Evolutionary conservation across 2,113 vertebrate species (phyloP), one percentile per base, ranked within the genome.

Genomic region (Cyprinodon tularosa): DNA sequence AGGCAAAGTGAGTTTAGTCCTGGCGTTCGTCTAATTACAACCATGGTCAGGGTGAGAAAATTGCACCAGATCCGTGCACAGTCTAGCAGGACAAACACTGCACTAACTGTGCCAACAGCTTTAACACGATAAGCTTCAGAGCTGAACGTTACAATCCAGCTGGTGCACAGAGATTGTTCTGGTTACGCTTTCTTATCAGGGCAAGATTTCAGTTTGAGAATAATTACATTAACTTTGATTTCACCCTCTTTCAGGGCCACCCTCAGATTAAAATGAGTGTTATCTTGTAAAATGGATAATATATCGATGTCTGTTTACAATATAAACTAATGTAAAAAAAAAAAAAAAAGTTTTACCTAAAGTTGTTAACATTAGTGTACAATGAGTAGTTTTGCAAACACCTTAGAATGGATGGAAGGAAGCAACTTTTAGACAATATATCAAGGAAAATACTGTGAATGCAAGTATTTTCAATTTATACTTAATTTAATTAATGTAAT

Each of bases 21-120:
- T 59, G 80, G 82, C 66, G 83, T 87, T 89, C 69, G 87, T 87
- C 89, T 90, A 91, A 92, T 93, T 91, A 92, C 84, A 88, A 71
- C 82, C 80, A 45, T 65, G 74, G 87, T 82, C 86, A 64, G 85
- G 78, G 85, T 78, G 84, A 90, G 78, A 79, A 71, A 80, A 59
- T 48, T 68, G 76, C 74, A 68, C 66, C 40, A 64, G 83, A 69
- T 80, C 67, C 72, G 80, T 63, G 72, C 60, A 48, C 78, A 68
- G 72, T 85, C 62, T 64, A 85, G 76, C 62, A 65, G 77, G 53
- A 61, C 20, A 45, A 78, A 62, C 72, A 38, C 48, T 62, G 53
- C 29, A 65, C 37, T 65, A 79, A 83, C 44, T 22, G 50, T 89
- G 72, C 57, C 3, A 4, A 82, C 73, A 64, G 68, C 81, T 68